Evolutionary conservation across 2,797 vertebrate genomes (phyloP).

Genomic region (Enteromius thamalakanensis): DNA sequence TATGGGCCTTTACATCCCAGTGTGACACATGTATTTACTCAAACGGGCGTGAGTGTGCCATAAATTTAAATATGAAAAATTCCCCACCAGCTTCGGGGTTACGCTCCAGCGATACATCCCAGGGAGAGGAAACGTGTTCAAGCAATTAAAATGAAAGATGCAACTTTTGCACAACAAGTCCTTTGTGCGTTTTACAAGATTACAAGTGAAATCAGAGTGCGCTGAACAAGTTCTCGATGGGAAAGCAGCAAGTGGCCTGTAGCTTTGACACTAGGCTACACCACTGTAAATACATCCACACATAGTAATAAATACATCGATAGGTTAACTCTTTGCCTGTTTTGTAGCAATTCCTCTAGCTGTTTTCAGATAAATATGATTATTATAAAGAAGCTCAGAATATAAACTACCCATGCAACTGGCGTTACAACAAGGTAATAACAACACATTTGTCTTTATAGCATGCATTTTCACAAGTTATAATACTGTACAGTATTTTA

Average conservation of each 20-base stretch:
- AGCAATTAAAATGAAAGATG: neutral
- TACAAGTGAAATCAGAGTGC: neutral
- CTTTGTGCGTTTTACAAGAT: neutral
- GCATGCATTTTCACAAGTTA: neutral
- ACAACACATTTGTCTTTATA: neutral
- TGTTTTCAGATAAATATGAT: neutral
- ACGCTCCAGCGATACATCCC: constrained; percentile 43
- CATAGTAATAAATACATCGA: neutral
- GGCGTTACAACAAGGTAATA: neutral
- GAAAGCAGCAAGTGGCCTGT: neutral
- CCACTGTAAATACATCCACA: neutral
- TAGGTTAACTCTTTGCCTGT: neutral
- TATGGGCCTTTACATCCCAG: constrained; percentile 48
- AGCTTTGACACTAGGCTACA: neutral
- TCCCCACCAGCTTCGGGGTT: constrained; percentile 43
- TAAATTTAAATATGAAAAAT: constrained; percentile 57
- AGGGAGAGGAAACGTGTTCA: neutral
- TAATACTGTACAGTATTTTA: neutral
- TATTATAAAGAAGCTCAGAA: neutral
- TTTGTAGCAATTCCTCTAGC: neutral
- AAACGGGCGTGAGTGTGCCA: constrained; percentile 61
- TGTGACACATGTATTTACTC: constrained; percentile 68
- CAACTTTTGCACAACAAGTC: neutral
- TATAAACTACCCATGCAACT: neutral
- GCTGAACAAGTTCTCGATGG: neutral